Base-by-base conservation (phyloP, 2,888 invertebrate species). In the Drosophila dives region DNA sequence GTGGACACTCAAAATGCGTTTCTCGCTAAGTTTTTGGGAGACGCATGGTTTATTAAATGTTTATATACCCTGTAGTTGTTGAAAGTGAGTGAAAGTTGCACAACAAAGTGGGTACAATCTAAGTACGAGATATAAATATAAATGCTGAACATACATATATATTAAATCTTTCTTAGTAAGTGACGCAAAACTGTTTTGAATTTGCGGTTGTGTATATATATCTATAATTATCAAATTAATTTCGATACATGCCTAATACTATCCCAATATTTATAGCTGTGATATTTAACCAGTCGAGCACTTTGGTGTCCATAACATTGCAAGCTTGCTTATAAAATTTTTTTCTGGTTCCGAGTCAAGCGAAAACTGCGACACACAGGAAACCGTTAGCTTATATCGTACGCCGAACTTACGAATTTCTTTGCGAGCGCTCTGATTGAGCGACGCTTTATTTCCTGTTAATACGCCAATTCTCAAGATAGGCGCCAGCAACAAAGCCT, bases 321-420 rank as follows among this genome's bases (percentile, higher is more conserved):
- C 23, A 1, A 3, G 56, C 42, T 10, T 51, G 38, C 38, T 48
- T 51, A 36, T 65, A 48, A 50, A 56, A 55, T 42, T 40, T 60
- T 42, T 49, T 23, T 42, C 42, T 53, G 54, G 42, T 20, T 20
- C 11, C 40, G 34, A 58, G 32, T 63, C 42, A 55, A 17, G 34
- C 20, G 42, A 48, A 48, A 64, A 55, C 63, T 59, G 67, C 63
- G 73, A 75, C 76, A 72, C 79, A 71, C 64, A 69, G 83, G 83
- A 83, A 83, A 83, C 83, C 83, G 81, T 83, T 67, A 63, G 83
- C 81, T 77, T 87, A 87, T 86, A 86, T 86, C 86, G 79, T 77
- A 82, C 72, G 86, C 80, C 83, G 86, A 83, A 87, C 86, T 86
- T 86, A 83, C 87, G 87, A 87, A 86, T 86, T 87, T 86, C 87